These are phyloP conservation scores for Ernsta delagoae DNA, from an alignment of 2,888 invertebrate species.

Conservation along the genomic window DNA sequence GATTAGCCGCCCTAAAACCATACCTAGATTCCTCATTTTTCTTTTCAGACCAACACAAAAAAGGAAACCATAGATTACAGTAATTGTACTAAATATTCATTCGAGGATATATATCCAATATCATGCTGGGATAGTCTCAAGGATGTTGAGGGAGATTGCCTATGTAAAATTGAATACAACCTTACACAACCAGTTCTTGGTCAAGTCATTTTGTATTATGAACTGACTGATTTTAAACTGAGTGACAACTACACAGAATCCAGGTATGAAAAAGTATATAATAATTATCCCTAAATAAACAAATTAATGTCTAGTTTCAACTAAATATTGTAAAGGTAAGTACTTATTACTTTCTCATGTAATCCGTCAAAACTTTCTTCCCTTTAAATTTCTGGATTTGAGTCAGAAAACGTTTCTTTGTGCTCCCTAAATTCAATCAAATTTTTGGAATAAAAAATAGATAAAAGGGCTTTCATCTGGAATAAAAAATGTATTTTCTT, in stretches of 20 bases:
- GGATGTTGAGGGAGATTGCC: not conserved
- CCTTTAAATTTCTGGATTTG: too few species aligned
- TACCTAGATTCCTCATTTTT: too few species aligned
- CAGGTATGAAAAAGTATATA: slow-evolving; percentile 21
- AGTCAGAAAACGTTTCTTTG: too few species aligned
- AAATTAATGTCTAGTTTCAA: too few species aligned
- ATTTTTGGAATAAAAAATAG: too few species aligned
- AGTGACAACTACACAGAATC: slow-evolving; percentile 35
- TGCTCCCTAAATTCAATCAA: too few species aligned
- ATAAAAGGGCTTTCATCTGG: too few species aligned
- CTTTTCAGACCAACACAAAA: not conserved
- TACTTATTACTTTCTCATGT: too few species aligned
- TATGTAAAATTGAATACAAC: not conserved
- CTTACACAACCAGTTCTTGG: slow-evolving; percentile 15
- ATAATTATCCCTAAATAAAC: too few species aligned
- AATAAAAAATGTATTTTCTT: not conserved
- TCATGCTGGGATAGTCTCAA: not conserved
- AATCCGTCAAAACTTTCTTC: too few species aligned
- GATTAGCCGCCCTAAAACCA: too few species aligned
- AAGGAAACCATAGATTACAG: slow-evolving; percentile 8
- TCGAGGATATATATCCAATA: not conserved
- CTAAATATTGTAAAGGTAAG: too few species aligned
- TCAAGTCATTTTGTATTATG: slow-evolving; percentile 39
- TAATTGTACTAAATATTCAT: not conserved
- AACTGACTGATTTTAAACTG: slow-evolving; percentile 39